A percentile compares a stretch with the other conserved stretches of the same genome.
Evolutionary conservation across 2,797 vertebrate species (phyloP).

Genomic region (Luscinia megarhynchos): DNA sequence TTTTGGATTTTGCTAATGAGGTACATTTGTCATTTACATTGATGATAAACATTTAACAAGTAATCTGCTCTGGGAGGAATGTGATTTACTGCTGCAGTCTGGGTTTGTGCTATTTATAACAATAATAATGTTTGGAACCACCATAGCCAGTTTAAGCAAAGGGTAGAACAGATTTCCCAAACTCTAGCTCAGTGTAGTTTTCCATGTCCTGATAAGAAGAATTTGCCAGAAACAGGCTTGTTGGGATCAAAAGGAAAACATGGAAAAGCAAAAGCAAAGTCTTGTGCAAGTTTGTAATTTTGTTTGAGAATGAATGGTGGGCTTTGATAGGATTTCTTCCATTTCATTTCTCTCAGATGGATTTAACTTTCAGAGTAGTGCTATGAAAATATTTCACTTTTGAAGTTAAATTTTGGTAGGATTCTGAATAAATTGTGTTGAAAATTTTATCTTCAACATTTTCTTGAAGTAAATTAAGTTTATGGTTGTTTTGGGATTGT

Average conservation of each 20-base stretch:
- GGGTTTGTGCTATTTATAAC: constrained; percentile 38
- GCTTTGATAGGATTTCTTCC: not conserved
- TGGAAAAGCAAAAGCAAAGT: not conserved
- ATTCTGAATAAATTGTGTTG: not conserved
- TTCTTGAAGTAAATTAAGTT: not conserved
- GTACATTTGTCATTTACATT: constrained; percentile 35
- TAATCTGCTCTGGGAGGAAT: constrained; percentile 20
- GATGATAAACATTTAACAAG: constrained; percentile 45
- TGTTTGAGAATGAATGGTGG: not conserved
- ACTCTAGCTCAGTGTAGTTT: not conserved
- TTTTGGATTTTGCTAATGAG: constrained; percentile 47
- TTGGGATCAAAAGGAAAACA: not conserved
- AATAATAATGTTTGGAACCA: not conserved
- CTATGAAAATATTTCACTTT: not conserved
- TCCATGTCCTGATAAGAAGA: not conserved
- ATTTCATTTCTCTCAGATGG: not conserved
- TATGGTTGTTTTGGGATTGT: not conserved
- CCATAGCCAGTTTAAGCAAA: not conserved
- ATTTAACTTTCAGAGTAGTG: not conserved
- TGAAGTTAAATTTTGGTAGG: not conserved
- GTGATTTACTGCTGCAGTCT: constrained; percentile 45
- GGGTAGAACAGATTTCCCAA: not conserved
- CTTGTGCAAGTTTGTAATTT: not conserved
- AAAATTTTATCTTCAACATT: not conserved
- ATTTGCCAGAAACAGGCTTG: not conserved